These are phyloP conservation scores for Anastrepha ludens DNA, from an alignment of 1,140 invertebrate genomes.

Conservation along the genomic window DNA sequence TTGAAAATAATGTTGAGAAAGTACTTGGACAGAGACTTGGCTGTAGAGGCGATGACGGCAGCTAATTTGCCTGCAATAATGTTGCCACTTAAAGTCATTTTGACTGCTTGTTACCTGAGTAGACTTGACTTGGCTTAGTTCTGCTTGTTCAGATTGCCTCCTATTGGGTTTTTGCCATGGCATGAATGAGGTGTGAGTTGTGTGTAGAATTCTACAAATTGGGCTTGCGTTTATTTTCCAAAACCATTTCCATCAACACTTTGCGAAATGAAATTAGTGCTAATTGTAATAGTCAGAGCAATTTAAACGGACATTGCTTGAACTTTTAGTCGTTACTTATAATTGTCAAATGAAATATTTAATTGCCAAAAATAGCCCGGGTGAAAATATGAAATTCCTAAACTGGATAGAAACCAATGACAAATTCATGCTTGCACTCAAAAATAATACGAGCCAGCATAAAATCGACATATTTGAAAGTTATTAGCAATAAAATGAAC, in stretches of 20 bases:
- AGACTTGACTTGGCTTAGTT: neutral
- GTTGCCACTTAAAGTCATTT: constrained; percentile 37
- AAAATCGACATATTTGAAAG: too few species aligned
- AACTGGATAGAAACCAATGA: too few species aligned
- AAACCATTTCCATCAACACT: constrained; percentile 32
- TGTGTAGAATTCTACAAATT: neutral
- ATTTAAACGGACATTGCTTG: neutral
- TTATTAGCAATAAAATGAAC: too few species aligned
- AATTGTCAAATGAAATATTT: too few species aligned
- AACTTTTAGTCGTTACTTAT: too few species aligned
- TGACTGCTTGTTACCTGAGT: constrained; percentile 9
- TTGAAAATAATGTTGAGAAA: constrained; percentile 18
- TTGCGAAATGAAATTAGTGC: constrained; percentile 27
- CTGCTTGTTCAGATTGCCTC: neutral
- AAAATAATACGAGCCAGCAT: too few species aligned
- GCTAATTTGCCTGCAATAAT: constrained; percentile 45
- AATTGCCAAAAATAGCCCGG: too few species aligned
- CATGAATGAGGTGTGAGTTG: neutral
- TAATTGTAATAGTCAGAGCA: constrained; percentile 23
- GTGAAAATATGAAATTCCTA: too few species aligned
- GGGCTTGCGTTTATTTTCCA: constrained; percentile 2
- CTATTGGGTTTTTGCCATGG: neutral
- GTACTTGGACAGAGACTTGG: neutral
- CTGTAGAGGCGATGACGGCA: constrained; percentile 10
- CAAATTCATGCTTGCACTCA: too few species aligned